Evolutionary conservation across 1,140 invertebrate species (phyloP), one percentile per base, ranked within the genome.

Genomic region (Saccostrea cuccullata): DNA sequence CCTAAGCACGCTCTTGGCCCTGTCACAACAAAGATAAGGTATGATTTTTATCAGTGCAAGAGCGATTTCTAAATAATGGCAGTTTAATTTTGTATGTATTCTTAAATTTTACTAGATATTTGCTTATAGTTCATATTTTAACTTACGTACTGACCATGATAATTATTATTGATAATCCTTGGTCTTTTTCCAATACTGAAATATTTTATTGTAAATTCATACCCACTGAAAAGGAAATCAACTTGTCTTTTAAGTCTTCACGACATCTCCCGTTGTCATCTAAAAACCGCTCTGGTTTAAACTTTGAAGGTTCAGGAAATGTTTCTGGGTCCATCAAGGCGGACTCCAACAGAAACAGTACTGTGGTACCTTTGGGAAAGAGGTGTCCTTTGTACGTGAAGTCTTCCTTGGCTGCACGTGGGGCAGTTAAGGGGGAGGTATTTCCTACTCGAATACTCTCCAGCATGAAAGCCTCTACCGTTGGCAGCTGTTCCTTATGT

Each of bases 401-500:
- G 17, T 90, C 90, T 55, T 87, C 64, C 26, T 73, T 70, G 3
- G 60, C 58, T 55, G 47, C n/a, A 87, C 86, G 85, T 23, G 85
- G 85, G 5, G 86, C 26, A 36, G 20, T 67, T 60, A 83, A 60
- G 9, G 92, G 92, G 58, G 89, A 85, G 9, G 89, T 85, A 84
- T 92, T 94, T 12, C 92, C 94, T 12, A 92, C 83, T 12, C 95
- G 89, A 86, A 93, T 93, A 36, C 92, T 92, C 86, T 95, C 95
- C 91, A 92, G 87, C 58, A 94, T 90, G 4, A 90, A 88, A 13
- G 94, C 94, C 64, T 94, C 89, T 2, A 89, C 67, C 85, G 90
- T 91, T 30, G 86, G 84, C 58, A 93, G 82, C n/a, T 85, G 67
- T 0, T 60, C 30, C 85, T 85, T 95, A 93, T 99, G 98, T 91